phyloP scores from a whole-genome alignment of 2,113 vertebrate species.

The Psettodes erumei region DNA sequence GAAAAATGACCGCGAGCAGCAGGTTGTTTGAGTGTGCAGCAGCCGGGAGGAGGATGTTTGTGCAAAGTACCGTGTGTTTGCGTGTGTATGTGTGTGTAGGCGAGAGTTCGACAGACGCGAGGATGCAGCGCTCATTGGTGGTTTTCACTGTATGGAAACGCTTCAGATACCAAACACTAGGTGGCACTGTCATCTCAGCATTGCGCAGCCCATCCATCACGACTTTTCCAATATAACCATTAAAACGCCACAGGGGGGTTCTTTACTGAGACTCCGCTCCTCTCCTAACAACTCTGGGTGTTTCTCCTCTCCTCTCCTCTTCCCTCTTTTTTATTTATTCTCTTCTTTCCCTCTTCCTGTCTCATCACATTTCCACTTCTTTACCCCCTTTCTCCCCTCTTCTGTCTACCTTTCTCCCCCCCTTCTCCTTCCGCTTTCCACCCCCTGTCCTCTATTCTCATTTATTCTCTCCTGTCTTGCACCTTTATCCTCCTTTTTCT shows the following conservation, averaged over 20 bases:
- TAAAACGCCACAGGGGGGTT: constrained; percentile 14
- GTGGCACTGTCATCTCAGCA: constrained; percentile 52
- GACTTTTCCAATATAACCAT: constrained; percentile 2
- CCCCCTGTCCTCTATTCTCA: neutral
- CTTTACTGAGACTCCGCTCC: neutral
- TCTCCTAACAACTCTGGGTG: neutral
- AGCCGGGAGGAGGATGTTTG: constrained; percentile 18
- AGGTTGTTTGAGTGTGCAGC: constrained; percentile 39
- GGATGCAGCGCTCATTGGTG: constrained; percentile 1
- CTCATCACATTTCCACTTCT: neutral
- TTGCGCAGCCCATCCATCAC: constrained; percentile 3
- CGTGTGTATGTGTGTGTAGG: constrained; percentile 22
- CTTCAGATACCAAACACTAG: constrained; percentile 26
- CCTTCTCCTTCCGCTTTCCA: neutral
- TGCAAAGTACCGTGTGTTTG: constrained; percentile 8
- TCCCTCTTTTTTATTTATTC: neutral
- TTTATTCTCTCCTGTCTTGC: neutral
- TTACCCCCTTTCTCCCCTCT: neutral
- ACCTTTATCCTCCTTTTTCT: neutral
- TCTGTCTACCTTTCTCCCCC: neutral
- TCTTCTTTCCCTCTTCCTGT: neutral
- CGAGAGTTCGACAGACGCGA: too few species aligned
- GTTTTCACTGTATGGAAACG: neutral
- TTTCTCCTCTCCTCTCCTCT: neutral
- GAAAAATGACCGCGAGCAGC: constrained; percentile 47